Percentiles rank a stretch among this genome's conserved stretches.
Conservation (phyloP, 2,888 invertebrate genomes). For the Lepidocyrtinus sp. region DNA sequence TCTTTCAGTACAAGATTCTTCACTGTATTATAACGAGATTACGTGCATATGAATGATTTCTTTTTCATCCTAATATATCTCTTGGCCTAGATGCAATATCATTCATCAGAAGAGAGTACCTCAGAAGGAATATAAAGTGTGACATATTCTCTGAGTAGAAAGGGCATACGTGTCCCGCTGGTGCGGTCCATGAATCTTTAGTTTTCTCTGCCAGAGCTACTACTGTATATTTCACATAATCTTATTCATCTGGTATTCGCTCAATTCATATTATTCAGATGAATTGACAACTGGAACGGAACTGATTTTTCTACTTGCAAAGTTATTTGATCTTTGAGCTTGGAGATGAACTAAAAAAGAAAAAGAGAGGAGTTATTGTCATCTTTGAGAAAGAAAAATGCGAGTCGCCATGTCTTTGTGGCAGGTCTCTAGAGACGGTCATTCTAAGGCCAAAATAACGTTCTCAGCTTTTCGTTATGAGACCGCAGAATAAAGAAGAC, state of each 20-base stretch:
- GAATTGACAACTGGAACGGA: slow-evolving; percentile 38
- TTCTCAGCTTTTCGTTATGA: background rate
- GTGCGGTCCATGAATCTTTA: slow-evolving; percentile 1
- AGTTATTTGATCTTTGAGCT: slow-evolving; percentile 28
- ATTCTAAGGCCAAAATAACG: background rate
- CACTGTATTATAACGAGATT: slow-evolving; percentile 34
- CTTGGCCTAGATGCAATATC: slow-evolving; percentile 2
- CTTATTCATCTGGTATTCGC: slow-evolving; percentile 28
- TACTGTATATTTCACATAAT: slow-evolving; percentile 9
- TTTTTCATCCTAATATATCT: background rate
- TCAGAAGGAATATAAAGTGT: background rate
- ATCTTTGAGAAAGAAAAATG: slow-evolving; percentile 16
- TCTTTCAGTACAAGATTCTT: slow-evolving; percentile 20
- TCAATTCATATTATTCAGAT: slow-evolving; percentile 35
- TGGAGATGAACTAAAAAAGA: slow-evolving; percentile 4
- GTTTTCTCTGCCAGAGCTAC: slow-evolving; percentile 6
- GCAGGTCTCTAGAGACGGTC: background rate
- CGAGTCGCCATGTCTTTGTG: slow-evolving; percentile 8
- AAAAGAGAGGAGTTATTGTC: slow-evolving; percentile 2
- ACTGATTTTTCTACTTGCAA: slow-evolving; percentile 16
- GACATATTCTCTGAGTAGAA: slow-evolving; percentile 3
- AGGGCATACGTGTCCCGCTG: background rate
- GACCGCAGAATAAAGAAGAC: slow-evolving; percentile 14
- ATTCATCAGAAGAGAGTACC: background rate
- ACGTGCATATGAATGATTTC: slow-evolving; percentile 36